Conservation (phyloP, 2,888 invertebrate species). For the Nephrotoma guestfalica region DNA sequence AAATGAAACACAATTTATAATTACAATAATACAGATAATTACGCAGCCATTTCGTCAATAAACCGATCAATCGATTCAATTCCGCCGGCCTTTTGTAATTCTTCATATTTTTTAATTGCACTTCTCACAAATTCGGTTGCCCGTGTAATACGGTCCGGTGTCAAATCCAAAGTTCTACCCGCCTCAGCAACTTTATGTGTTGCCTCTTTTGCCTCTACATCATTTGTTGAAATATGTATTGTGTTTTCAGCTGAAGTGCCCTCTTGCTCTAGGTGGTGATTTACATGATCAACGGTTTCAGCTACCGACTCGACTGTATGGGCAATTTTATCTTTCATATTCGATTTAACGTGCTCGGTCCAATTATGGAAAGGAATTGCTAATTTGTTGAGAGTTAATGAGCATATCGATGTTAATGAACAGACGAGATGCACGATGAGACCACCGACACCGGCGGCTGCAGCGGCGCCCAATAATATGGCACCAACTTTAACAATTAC, state of each 20-base stretch:
- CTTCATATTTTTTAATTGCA: constrained; percentile 39
- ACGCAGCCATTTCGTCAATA: background rate
- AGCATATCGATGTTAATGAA: constrained; percentile 40
- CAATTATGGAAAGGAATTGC: constrained; percentile 14
- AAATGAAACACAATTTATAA: too few species aligned
- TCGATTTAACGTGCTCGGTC: background rate
- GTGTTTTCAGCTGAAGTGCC: constrained; percentile 19
- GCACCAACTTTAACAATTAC: constrained; percentile 32
- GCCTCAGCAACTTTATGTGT: background rate
- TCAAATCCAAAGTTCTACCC: constrained; percentile 25
- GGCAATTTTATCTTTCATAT: background rate
- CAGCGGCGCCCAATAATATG: constrained; percentile 31
- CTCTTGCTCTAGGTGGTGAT: background rate
- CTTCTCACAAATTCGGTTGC: constrained; percentile 37
- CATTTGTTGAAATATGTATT: background rate
- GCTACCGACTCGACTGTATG: background rate
- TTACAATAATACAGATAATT: background rate
- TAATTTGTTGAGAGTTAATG: constrained; percentile 30
- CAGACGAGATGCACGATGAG: constrained; percentile 39
- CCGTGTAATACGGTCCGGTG: constrained; percentile 38
- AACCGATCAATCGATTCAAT: constrained; percentile 10
- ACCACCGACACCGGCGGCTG: constrained; percentile 36
- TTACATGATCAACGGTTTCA: background rate
- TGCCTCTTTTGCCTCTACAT: background rate
- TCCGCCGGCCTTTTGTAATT: constrained; percentile 19